Conservation (phyloP, 1,140 invertebrate genomes). For the Reticulitermes speratus region DNA sequence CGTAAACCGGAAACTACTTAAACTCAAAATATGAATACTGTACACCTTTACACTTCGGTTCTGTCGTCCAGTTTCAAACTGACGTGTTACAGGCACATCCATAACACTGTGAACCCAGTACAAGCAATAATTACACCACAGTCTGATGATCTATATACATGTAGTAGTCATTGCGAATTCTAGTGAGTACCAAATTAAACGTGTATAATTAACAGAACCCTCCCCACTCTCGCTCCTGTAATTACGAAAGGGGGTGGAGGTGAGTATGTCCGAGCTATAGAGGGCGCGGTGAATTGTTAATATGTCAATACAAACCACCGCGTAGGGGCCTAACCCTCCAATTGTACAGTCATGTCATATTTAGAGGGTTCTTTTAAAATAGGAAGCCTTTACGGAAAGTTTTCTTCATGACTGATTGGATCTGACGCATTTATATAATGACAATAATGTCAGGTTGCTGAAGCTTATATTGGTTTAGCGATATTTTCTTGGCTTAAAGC, state of each 20-base stretch:
- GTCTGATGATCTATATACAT: constrained; percentile 11
- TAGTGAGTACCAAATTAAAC: constrained; percentile 29
- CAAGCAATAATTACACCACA: not conserved
- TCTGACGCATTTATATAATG: too few species aligned
- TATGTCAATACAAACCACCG: constrained; percentile 18
- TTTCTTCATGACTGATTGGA: too few species aligned
- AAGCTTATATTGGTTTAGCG: too few species aligned
- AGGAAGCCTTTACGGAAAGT: too few species aligned
- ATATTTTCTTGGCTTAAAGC: too few species aligned
- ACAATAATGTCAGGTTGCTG: too few species aligned
- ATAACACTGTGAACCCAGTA: not conserved
- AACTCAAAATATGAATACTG: too few species aligned
- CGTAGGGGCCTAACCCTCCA: not conserved
- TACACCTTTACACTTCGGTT: too few species aligned
- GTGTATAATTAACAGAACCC: constrained; percentile 30
- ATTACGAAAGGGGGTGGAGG: constrained; percentile 1
- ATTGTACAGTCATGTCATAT: not conserved
- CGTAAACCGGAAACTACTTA: too few species aligned
- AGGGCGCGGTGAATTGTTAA: constrained; percentile 18
- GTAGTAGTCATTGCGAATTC: constrained; percentile 13
- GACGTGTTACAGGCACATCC: not conserved
- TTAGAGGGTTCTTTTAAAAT: not conserved
- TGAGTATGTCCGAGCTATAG: not conserved
- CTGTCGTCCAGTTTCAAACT: not conserved
- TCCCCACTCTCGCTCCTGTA: not conserved